These are phyloP conservation scores for Achatina immaculata DNA, from an alignment of 1,140 invertebrate genomes.

Conservation along the genomic window DNA sequence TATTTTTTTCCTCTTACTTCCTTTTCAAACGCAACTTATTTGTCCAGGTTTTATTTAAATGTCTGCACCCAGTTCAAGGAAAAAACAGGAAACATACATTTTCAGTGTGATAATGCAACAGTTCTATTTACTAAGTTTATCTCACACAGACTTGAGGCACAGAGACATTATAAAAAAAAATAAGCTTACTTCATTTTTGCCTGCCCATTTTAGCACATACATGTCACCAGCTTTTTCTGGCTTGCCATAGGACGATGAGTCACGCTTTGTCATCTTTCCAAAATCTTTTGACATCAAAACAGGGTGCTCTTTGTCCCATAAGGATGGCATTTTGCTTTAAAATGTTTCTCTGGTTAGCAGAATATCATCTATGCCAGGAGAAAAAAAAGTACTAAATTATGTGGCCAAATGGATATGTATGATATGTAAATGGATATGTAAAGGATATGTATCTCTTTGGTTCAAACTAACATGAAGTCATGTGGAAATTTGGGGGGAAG, in stretches of 20 bases:
- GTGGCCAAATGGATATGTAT: neutral
- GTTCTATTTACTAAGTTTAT: too few relatives aligned
- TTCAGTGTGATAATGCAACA: too few relatives aligned
- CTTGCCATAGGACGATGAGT: neutral
- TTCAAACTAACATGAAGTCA: too few relatives aligned
- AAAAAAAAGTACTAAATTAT: neutral
- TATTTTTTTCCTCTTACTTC: too few relatives aligned
- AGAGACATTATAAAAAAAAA: too few relatives aligned
- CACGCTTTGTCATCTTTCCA: conserved; percentile 13
- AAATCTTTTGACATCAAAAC: neutral
- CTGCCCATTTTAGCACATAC: conserved; percentile 57
- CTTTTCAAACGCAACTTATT: too few relatives aligned
- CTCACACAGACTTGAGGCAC: too few relatives aligned
- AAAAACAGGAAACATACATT: too few relatives aligned
- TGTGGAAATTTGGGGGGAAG: too few relatives aligned
- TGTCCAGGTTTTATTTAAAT: too few relatives aligned
- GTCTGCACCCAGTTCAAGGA: too few relatives aligned
- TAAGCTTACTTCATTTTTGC: conserved; percentile 57
- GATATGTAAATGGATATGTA: neutral
- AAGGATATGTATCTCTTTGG: neutral
- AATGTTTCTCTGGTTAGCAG: neutral
- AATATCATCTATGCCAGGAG: neutral
- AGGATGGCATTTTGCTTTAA: conserved; percentile 25
- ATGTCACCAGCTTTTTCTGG: conserved; percentile 57
- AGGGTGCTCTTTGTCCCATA: neutral